phyloP scores from a whole-genome alignment of 2,113 vertebrate genomes.

The Leucoraja erinaceus region DNA sequence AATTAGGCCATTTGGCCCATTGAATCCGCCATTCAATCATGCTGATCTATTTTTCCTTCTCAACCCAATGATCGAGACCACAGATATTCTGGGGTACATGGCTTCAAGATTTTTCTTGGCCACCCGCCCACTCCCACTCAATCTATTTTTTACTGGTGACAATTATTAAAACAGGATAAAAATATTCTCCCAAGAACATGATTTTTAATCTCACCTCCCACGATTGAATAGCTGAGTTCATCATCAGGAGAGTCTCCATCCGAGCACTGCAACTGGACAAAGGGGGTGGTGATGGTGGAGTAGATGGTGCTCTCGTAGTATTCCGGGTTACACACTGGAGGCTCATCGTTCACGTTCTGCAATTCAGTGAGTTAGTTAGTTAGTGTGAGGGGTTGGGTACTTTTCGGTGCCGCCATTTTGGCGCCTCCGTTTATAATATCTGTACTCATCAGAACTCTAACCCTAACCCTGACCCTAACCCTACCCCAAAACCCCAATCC shows the following conservation, averaged over 20 bases:
- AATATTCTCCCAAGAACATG: background rate
- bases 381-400: too few species aligned
- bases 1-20: too few species aligned
- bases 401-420: too few species aligned
- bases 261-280: slow-evolving; percentile 46
- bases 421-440: too few species aligned
- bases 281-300: slow-evolving; percentile 40
- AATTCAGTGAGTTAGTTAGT: slow-evolving; percentile 17
- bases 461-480: too few species aligned
- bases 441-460: too few species aligned
- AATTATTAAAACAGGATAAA: background rate
- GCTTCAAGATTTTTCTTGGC: background rate
- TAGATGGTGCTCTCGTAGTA: slow-evolving; percentile 46
- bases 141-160: background rate
- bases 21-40: too few species aligned
- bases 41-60: too few species aligned
- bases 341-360: slow-evolving; percentile 45
- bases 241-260: slow-evolving; percentile 47
- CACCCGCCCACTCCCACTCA: background rate
- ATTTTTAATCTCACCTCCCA: slow-evolving; percentile 44
- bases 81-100: background rate
- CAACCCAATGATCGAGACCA: too few species aligned
- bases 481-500: too few species aligned
- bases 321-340: slow-evolving; percentile 40
- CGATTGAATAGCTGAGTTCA: slow-evolving; percentile 45